Evolutionary conservation across 2,113 vertebrate genomes (phyloP).

Genomic region (Eulemur rufifrons): DNA sequence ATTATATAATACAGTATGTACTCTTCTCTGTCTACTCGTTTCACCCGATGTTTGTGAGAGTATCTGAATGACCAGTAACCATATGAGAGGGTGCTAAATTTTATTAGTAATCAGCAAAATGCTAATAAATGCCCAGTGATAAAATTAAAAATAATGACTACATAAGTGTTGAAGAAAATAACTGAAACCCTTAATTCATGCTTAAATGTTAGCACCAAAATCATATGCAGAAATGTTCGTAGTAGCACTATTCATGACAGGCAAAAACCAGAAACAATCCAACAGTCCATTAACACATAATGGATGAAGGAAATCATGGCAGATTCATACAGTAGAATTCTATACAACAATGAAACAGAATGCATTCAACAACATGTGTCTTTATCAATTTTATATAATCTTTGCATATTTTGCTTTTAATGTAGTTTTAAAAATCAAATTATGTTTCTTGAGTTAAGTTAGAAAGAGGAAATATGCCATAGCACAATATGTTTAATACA

Average conservation of each 20-base stretch:
- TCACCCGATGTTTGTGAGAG: background rate
- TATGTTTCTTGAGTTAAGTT: conserved; percentile 30
- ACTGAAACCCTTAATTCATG: background rate
- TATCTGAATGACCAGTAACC: background rate
- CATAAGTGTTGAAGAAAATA: background rate
- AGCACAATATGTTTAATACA: conserved; percentile 24
- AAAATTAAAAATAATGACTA: background rate
- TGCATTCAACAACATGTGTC: background rate
- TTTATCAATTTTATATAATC: background rate
- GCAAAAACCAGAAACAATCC: background rate
- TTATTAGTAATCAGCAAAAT: background rate
- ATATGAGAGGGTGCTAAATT: background rate
- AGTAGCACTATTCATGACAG: background rate
- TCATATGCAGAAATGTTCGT: background rate
- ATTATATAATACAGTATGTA: background rate
- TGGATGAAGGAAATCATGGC: background rate
- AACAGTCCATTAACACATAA: background rate
- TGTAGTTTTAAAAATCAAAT: conserved; percentile 43
- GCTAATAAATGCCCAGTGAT: background rate
- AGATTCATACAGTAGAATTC: background rate
- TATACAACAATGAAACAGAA: background rate
- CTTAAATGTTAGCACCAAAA: background rate
- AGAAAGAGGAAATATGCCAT: conserved; percentile 22
- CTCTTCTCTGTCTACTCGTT: background rate
- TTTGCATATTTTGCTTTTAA: conserved; percentile 43